Conservation (phyloP, 2,888 invertebrate genomes). For the Parasteatoda lunata region DNA sequence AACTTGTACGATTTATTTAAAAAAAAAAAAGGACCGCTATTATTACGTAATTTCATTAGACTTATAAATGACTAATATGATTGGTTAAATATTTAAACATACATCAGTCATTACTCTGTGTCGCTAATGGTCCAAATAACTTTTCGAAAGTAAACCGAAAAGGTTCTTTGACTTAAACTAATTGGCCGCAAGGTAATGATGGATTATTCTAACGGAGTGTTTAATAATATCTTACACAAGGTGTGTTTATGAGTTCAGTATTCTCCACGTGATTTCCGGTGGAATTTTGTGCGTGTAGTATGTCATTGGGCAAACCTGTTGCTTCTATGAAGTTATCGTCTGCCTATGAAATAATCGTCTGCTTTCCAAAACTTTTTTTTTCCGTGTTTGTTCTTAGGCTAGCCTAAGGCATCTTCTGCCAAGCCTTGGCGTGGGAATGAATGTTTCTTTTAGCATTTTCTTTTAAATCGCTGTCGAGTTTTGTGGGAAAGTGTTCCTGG, state of each 20-base stretch:
- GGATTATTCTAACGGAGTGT: conserved; percentile 10
- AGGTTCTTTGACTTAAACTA: background rate
- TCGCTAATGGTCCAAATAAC: too few relatives aligned
- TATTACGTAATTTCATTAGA: too few relatives aligned
- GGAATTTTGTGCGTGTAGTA: background rate
- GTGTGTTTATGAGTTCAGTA: background rate
- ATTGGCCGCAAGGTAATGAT: background rate
- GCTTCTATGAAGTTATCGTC: background rate
- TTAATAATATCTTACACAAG: conserved; percentile 11
- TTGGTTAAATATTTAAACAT: too few relatives aligned
- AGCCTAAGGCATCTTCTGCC: conserved; percentile 9
- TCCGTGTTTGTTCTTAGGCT: background rate
- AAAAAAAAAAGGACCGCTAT: too few relatives aligned
- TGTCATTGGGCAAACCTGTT: conserved; percentile 50
- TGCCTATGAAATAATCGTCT: background rate
- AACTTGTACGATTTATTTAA: too few relatives aligned
- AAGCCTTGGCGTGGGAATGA: conserved; percentile 24
- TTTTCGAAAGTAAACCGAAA: background rate
- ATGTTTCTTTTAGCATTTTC: background rate
- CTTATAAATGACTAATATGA: too few relatives aligned
- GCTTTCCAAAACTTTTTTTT: background rate
- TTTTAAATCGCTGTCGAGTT: background rate
- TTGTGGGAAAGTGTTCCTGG: background rate
- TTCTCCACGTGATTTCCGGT: conserved; percentile 29
- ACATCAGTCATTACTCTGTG: too few relatives aligned